Evolutionary conservation across 2,113 vertebrate genomes (phyloP).

Genomic region (Brienomyrus brachyistius): DNA sequence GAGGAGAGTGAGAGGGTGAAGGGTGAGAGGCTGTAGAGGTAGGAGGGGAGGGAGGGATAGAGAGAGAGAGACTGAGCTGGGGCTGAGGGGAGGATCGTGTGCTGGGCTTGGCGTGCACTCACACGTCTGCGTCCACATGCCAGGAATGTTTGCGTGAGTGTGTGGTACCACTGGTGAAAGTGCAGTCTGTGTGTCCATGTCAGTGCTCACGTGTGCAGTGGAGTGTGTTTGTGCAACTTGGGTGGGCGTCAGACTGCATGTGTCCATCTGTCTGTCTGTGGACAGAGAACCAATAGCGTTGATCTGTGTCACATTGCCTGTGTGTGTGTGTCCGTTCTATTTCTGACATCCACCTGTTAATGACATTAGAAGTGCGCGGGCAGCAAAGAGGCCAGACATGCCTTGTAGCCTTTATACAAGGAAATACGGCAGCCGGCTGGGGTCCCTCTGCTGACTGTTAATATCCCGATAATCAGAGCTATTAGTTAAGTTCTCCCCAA

Average conservation of each 20-base stretch:
- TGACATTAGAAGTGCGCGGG: constrained; percentile 50
- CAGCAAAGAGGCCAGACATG: not conserved
- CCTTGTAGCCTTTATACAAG: not conserved
- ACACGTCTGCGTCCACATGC: not conserved
- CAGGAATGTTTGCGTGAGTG: not conserved
- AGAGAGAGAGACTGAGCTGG: not conserved
- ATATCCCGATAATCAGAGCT: not conserved
- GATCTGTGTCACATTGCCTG: not conserved
- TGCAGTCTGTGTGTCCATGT: not conserved
- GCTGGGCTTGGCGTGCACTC: constrained; percentile 11
- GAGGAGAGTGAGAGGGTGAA: constrained; percentile 17
- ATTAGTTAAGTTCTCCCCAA: too few species aligned
- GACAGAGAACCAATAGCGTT: not conserved
- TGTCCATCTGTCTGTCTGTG: not conserved
- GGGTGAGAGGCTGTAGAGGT: constrained; percentile 9
- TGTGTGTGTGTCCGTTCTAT: constrained; percentile 47
- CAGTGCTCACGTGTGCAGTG: not conserved
- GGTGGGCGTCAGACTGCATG: not conserved
- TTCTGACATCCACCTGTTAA: constrained; percentile 69
- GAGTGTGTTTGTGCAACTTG: not conserved
- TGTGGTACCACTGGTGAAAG: not conserved
- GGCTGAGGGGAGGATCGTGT: constrained; percentile 23
- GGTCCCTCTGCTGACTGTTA: constrained; percentile 7
- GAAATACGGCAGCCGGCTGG: not conserved
- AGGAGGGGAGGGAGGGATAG: constrained; percentile 6